Evolutionary conservation across 2,797 vertebrate species (phyloP).

Genomic region (Apogon talboti): DNA sequence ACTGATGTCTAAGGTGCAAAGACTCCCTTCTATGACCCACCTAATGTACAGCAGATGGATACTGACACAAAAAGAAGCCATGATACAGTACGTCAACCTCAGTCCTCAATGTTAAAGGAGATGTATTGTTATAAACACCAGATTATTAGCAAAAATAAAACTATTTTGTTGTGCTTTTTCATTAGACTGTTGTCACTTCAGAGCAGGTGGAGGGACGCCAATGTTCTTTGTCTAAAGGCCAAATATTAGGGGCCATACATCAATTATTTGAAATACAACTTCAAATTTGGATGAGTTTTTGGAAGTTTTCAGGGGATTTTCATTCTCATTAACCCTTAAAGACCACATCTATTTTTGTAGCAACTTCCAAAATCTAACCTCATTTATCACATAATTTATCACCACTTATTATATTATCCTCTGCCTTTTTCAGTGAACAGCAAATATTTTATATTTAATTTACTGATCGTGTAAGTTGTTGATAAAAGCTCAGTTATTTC

Average conservation of each 20-base stretch:
- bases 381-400: too few relatives aligned
- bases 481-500: too few relatives aligned
- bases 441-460: too few relatives aligned
- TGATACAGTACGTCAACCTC: constrained; percentile 5
- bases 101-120: constrained; percentile 10
- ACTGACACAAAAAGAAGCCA: constrained; percentile 24
- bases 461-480: too few relatives aligned
- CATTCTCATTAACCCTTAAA: too few relatives aligned
- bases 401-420: too few relatives aligned
- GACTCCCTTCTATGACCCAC: constrained; percentile 24
- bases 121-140: constrained; percentile 4
- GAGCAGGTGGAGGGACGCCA: constrained; percentile 5
- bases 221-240: not conserved
- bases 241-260: constrained; percentile 27
- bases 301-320: too few relatives aligned
- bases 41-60: constrained; percentile 30
- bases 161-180: constrained; percentile 72
- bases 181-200: constrained; percentile 35
- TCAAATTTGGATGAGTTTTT: too few relatives aligned
- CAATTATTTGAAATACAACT: too few relatives aligned
- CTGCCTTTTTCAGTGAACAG: too few relatives aligned
- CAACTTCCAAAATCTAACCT: too few relatives aligned
- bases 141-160: constrained; percentile 31
- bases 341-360: too few relatives aligned
- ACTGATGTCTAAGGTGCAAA: constrained; percentile 28